Conservation (phyloP, 2,113 vertebrate species). For the Corydoras sp. region DNA sequence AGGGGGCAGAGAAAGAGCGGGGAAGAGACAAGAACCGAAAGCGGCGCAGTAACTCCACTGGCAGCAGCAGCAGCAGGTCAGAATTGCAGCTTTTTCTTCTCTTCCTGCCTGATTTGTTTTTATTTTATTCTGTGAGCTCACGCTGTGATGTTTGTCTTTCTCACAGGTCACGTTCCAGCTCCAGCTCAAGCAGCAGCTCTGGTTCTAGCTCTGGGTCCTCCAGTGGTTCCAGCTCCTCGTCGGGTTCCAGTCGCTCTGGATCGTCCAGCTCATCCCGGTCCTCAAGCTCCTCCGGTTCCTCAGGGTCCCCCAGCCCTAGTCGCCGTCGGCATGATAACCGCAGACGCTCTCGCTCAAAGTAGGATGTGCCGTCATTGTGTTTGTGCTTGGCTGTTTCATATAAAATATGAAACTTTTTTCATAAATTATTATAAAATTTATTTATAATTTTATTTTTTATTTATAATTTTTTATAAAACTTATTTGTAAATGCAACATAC, state of each 20-base stretch:
- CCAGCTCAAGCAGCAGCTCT: conserved; percentile 89
- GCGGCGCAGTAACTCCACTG: conserved; percentile 87
- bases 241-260: conserved; percentile 87
- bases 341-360: conserved; percentile 88
- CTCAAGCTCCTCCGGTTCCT: conserved; percentile 92
- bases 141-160: too few species aligned
- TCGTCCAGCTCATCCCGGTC: conserved; percentile 89
- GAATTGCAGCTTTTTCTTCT: not conserved
- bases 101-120: not conserved
- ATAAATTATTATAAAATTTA: too few species aligned
- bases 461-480: too few species aligned
- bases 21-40: conserved; percentile 86
- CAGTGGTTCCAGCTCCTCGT: conserved; percentile 91
- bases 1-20: conserved; percentile 82
- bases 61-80: conserved; percentile 85
- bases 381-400: not conserved
- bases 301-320: conserved; percentile 84
- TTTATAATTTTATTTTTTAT: too few species aligned
- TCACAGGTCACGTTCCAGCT: conserved; percentile 78
- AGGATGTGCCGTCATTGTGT: conserved; percentile 37
- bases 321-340: conserved; percentile 88
- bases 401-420: too few species aligned
- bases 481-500: too few species aligned
- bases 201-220: conserved; percentile 94
- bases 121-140: not conserved